These are phyloP conservation scores for Drosophila neoperkinsi DNA, from an alignment of 2,888 invertebrate species.

Conservation along the genomic window DNA sequence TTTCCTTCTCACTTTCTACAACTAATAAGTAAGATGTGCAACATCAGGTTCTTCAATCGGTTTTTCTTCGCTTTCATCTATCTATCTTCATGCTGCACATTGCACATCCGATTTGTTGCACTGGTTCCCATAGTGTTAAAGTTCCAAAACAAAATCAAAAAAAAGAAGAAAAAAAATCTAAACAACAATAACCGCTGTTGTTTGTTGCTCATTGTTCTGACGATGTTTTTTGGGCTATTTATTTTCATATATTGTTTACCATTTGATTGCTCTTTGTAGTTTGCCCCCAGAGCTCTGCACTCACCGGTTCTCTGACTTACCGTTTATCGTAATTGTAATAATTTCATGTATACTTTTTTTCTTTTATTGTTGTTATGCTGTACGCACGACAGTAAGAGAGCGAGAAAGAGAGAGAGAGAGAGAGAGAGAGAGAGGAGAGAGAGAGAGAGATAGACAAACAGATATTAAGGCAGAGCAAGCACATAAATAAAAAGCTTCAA, in stretches of 20 bases:
- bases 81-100: constrained; percentile 34
- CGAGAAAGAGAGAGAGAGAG: constrained; percentile 9
- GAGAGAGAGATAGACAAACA: constrained; percentile 30
- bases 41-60: constrained; percentile 14
- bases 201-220: constrained; percentile 30
- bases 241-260: constrained; percentile 52
- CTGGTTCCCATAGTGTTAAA: constrained; percentile 48
- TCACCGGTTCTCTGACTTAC: constrained; percentile 43
- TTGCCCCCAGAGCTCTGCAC: constrained; percentile 12
- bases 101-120: constrained; percentile 50
- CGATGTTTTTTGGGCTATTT: constrained; percentile 7
- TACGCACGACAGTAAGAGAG: constrained; percentile 9
- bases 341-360: constrained; percentile 56
- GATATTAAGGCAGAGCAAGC: constrained; percentile 50
- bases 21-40: constrained; percentile 1
- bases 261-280: constrained; percentile 56
- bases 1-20: constrained; percentile 43
- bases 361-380: constrained; percentile 18
- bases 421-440: background rate
- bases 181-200: constrained; percentile 4
- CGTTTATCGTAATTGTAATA: constrained; percentile 78
- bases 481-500: constrained; percentile 74
- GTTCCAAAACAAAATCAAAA: constrained; percentile 1
- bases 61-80: constrained; percentile 48
- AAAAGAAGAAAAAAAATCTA: background rate